Percentiles rank a stretch among this genome's conserved stretches.
Evolutionary conservation across 2,888 invertebrate genomes (phyloP).

Genomic region (Brachypalpus laphriformis): DNA sequence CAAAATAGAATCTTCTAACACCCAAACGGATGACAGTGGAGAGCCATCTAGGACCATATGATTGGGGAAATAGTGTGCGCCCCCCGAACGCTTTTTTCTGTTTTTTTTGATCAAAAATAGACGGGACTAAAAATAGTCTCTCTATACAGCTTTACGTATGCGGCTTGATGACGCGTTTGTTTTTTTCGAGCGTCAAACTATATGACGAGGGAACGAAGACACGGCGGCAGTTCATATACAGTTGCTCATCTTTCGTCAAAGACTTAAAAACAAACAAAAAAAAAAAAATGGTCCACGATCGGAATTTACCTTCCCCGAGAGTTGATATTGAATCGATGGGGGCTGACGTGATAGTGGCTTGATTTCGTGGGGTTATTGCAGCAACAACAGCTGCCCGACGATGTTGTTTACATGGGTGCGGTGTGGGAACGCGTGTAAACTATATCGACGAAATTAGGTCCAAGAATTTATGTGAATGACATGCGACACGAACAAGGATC

Average conservation of each 20-base stretch:
- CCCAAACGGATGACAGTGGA: slow-evolving; percentile 27
- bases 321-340: slow-evolving; percentile 4
- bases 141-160: not conserved
- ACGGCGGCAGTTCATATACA: slow-evolving; percentile 4
- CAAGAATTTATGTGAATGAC: slow-evolving; percentile 62
- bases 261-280: too few relatives aligned
- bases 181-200: not conserved
- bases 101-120: slow-evolving; percentile 59
- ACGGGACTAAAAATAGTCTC: slow-evolving; percentile 56
- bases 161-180: slow-evolving; percentile 55
- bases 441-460: slow-evolving; percentile 56
- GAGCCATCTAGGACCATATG: slow-evolving; percentile 38
- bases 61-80: not conserved
- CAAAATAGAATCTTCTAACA: slow-evolving; percentile 38
- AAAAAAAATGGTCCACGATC: not conserved
- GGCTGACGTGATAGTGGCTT: not conserved
- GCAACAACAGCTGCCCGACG: slow-evolving; percentile 23
- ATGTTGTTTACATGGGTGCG: slow-evolving; percentile 35
- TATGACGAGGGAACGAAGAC: not conserved
- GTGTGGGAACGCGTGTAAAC: slow-evolving; percentile 18
- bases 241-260: slow-evolving; percentile 68
- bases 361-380: slow-evolving; percentile 17
- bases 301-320: slow-evolving; percentile 12
- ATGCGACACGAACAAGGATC: slow-evolving; percentile 29
- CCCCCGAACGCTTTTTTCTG: not conserved